phyloP scores from a whole-genome alignment of 2,797 vertebrate species.

The Anguilla pacifica region DNA sequence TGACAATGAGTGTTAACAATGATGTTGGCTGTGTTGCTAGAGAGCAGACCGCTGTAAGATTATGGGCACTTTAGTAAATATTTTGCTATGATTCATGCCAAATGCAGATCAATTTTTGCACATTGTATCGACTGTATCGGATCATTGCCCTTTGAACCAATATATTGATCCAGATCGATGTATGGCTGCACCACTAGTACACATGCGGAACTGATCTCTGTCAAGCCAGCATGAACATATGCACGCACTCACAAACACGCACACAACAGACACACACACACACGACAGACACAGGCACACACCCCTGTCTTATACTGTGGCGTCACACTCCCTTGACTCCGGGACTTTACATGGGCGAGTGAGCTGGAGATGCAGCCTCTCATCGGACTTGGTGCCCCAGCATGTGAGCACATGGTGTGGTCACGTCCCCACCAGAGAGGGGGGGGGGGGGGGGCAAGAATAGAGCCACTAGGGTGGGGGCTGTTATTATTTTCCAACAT shows the following conservation, averaged over 20 bases:
- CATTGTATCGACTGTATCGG: no score
- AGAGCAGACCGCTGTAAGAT: no score
- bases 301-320: neutral
- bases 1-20: no score
- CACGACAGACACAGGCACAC: neutral
- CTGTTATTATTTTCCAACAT: conserved; percentile 41
- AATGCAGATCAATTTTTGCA: no score
- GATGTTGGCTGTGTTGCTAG: no score
- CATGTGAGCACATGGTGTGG: conserved; percentile 20
- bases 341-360: neutral
- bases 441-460: conserved; percentile 9
- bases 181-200: no score
- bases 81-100: no score
- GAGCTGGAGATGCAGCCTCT: conserved; percentile 20
- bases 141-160: no score
- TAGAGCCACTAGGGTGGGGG: conserved; percentile 37
- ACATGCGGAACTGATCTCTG: neutral
- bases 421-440: neutral
- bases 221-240: neutral
- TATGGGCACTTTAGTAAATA: no score
- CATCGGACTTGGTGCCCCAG: conserved; percentile 25
- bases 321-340: neutral
- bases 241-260: neutral
- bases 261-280: neutral
- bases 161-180: no score